Percentiles rank a stretch among this genome's conserved stretches.
Conservation (phyloP, 1,140 invertebrate species). For the Scaptodrosophila lebanonensis region DNA sequence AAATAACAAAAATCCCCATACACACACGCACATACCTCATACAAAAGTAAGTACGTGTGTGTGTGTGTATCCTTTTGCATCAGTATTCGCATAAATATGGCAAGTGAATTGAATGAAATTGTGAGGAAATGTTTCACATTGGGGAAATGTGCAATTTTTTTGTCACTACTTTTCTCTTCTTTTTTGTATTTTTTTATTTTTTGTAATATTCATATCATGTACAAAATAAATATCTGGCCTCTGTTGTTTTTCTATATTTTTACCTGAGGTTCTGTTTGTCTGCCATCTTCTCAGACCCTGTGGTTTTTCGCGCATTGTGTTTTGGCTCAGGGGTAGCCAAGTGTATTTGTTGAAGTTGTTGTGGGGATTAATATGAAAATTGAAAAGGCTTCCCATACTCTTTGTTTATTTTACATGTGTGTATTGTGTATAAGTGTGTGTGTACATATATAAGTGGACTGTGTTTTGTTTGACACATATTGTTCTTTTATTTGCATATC, state of each 20-base stretch:
- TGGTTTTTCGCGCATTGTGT: conserved; percentile 4
- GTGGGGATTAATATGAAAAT: conserved; percentile 68
- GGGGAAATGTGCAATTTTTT: conserved; percentile 30
- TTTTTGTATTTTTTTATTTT: conserved; percentile 7
- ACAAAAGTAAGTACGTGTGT: too few relatives aligned
- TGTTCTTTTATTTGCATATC: neutral
- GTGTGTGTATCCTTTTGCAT: neutral
- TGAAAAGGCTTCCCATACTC: conserved; percentile 55
- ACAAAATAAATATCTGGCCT: conserved; percentile 37
- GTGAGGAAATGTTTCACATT: conserved; percentile 50
- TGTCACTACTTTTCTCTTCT: conserved; percentile 23
- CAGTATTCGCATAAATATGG: conserved; percentile 20
- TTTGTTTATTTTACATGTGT: conserved; percentile 36
- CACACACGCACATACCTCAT: conserved; percentile 4
- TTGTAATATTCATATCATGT: conserved; percentile 26
- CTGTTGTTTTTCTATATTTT: conserved; percentile 28
- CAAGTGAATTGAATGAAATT: conserved; percentile 63
- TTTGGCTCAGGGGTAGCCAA: conserved; percentile 18
- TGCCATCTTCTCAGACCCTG: conserved; percentile 2
- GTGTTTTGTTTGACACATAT: neutral
- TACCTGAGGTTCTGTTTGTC: neutral
- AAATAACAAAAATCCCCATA: conserved; percentile 25
- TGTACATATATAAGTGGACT: neutral
- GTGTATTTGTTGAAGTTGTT: conserved; percentile 56
- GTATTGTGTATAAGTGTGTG: too few relatives aligned